Percentiles rank a stretch among this genome's conserved stretches.
These are phyloP conservation scores for Emberiza fucata DNA, from an alignment of 2,113 vertebrate genomes.

Conservation along the genomic window DNA sequence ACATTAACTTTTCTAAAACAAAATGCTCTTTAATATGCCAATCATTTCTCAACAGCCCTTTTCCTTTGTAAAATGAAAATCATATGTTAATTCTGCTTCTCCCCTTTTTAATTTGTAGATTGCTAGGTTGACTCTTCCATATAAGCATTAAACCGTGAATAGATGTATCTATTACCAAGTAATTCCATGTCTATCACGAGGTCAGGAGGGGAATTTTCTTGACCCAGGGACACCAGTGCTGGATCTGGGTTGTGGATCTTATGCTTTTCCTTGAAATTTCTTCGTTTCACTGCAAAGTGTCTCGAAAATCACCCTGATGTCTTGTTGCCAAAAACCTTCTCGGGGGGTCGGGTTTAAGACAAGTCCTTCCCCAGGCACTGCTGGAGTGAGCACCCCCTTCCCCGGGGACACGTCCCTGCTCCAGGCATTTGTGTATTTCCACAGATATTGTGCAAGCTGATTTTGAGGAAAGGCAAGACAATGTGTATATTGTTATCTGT, in stretches of 20 bases:
- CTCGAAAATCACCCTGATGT: slow-evolving; percentile 69
- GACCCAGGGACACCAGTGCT: not conserved
- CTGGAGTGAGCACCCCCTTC: not conserved
- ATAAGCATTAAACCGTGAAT: not conserved
- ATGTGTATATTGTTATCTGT: slow-evolving; percentile 19
- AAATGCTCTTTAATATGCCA: slow-evolving; percentile 47
- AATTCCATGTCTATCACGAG: not conserved
- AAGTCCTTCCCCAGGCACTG: not conserved
- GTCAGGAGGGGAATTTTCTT: slow-evolving; percentile 2
- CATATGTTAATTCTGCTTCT: not conserved
- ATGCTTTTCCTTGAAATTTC: not conserved
- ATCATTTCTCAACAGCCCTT: not conserved
- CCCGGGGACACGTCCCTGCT: not conserved
- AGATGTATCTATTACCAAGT: slow-evolving; percentile 32
- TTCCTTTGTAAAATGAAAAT: slow-evolving; percentile 20
- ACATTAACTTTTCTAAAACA: slow-evolving; percentile 20
- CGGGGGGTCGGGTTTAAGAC: not conserved
- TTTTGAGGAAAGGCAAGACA: slow-evolving; percentile 38
- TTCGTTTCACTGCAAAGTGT: not conserved
- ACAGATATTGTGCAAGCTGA: not conserved
- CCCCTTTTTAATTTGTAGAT: slow-evolving; percentile 33
- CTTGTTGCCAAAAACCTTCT: slow-evolving; percentile 86
- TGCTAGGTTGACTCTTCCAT: slow-evolving; percentile 11
- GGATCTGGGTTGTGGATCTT: not conserved
- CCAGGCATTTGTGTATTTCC: slow-evolving; percentile 75